Percentiles rank a stretch among this genome's conserved stretches.
Conservation (phyloP, 2,113 vertebrate genomes). For the Bothrops jararaca region DNA sequence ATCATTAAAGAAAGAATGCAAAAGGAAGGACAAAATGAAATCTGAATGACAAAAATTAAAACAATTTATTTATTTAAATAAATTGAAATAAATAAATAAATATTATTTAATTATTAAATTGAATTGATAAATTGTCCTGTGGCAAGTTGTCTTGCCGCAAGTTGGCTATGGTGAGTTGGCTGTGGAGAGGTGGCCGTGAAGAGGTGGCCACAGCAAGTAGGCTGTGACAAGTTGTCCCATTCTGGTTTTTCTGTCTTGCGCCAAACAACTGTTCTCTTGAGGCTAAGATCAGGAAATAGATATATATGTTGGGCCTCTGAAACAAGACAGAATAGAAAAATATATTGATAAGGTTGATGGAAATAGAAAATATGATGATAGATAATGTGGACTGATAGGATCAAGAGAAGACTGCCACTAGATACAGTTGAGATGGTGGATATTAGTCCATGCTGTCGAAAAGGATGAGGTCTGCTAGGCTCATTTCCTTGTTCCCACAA, state of each 20-base stretch:
- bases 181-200: too few species aligned
- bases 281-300: not conserved
- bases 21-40: too few species aligned
- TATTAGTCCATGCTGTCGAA: not conserved
- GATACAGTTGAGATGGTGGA: not conserved
- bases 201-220: too few species aligned
- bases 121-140: too few species aligned
- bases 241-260: not conserved
- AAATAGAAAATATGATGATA: not conserved
- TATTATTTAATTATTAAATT: too few species aligned
- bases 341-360: not conserved
- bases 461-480: not conserved
- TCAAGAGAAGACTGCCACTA: not conserved
- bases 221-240: too few species aligned
- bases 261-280: not conserved
- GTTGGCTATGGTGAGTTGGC: too few species aligned
- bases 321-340: not conserved
- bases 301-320: not conserved
- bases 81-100: too few species aligned
- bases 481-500: not conserved
- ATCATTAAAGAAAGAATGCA: too few species aligned
- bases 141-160: too few species aligned
- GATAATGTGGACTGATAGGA: not conserved
- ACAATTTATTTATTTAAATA: too few species aligned
- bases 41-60: too few species aligned